A percentile compares a stretch with the other conserved stretches of the same genome.
These are phyloP conservation scores for Coptotermes formosanus DNA, from an alignment of 1,140 invertebrate species.

Conservation along the genomic window DNA sequence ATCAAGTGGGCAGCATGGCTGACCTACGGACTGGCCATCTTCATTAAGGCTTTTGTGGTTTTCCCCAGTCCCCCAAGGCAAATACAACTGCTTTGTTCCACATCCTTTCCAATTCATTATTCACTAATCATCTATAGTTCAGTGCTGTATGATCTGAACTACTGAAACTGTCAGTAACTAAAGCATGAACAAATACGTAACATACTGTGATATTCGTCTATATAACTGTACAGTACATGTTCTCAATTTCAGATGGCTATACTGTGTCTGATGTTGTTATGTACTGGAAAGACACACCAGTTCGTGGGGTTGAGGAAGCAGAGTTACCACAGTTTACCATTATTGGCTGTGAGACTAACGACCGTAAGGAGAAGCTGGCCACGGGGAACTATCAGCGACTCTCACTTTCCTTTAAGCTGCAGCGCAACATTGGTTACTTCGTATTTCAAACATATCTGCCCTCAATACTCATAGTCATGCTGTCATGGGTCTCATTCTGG, in stretches of 20 bases:
- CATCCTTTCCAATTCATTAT: too few species aligned
- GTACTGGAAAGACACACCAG: slow-evolving; percentile 80
- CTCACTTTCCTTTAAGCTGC: slow-evolving; percentile 89
- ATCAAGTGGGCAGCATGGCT: too few species aligned
- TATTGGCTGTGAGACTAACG: slow-evolving; percentile 81
- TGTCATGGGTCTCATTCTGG: slow-evolving; percentile 97
- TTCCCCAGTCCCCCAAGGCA: too few species aligned
- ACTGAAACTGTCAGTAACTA: too few species aligned
- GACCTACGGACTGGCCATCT: too few species aligned
- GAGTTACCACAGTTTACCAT: slow-evolving; percentile 96
- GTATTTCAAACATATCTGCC: slow-evolving; percentile 93
- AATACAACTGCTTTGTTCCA: too few species aligned
- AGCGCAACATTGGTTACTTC: slow-evolving; percentile 89
- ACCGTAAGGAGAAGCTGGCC: slow-evolving; percentile 57
- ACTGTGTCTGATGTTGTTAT: slow-evolving; percentile 96
- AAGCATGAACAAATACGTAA: too few species aligned
- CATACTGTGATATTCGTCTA: too few species aligned
- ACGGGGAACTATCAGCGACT: slow-evolving; percentile 93
- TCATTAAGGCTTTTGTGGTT: too few species aligned
- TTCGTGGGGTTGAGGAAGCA: slow-evolving; percentile 89
- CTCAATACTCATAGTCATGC: slow-evolving; percentile 88
- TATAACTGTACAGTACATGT: too few species aligned
- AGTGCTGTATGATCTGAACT: too few species aligned
- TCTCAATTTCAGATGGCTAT: slow-evolving; percentile 80
- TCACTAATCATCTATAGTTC: too few species aligned